Base-by-base conservation (phyloP, 2,113 vertebrate species). In the Eonycteris spelaea region DNA sequence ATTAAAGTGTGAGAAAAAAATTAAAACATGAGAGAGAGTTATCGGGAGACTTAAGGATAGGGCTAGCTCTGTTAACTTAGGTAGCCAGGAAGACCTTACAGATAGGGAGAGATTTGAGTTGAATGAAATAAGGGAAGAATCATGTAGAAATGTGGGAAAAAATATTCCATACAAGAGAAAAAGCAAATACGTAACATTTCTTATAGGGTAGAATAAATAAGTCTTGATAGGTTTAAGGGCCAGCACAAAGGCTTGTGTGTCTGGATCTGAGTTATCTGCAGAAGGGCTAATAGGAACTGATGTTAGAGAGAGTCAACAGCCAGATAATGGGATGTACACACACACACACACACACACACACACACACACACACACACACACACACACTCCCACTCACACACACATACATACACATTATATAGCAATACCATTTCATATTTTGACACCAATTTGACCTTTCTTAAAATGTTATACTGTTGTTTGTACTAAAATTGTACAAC, bases 391-490 rank as follows among this genome's bases (percentile, higher is more conserved):
- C 33, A 38, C 15, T 3, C 22, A 67, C 87, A 67, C 22, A 57
- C 8, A 4, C 28, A 53, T 9, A 9, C 33, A 14, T 30, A 73
- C 24, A 55, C 7, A 26, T 45, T 71, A 28, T 67, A 53, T 22
- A 86, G 19, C 45, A 71, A 65, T 94, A n/a, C 75, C 38, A 80
- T 95, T 97, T 48, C 33, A 94, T 65, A 18, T 26, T 67, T 97
- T 35, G 57, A 59, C 85, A 92, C 84, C 51, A 26, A 16, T 93
- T 84, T 94, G 55, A 14, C 10, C n/a, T 73, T 84, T 63, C 33
- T 79, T 91, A 88, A 91, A 94, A n/a, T 51, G 12, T 71, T 77
- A 38, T 94, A n/a, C 67, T 90, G 13, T 94, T 97, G 10, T 86
- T 28, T 12, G 57, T 4, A 38, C 79, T 86, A 63, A 86, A 89